Base-by-base conservation (phyloP, 2,888 invertebrate species). In the Agrotis puta region DNA sequence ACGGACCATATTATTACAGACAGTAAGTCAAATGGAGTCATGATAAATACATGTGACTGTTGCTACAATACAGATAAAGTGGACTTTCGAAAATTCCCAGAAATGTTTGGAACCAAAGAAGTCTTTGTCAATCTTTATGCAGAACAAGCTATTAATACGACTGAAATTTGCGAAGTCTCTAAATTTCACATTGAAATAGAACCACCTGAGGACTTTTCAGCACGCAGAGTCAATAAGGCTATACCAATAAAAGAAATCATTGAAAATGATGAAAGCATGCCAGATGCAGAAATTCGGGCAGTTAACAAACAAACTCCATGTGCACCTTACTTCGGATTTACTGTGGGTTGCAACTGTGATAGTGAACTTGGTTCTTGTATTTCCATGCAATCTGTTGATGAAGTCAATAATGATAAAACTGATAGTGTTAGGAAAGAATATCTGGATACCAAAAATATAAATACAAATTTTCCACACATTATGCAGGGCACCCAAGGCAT, bases 281-380 rank as follows among this genome's bases (percentile, higher is more conserved):
- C 27, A 33, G 39, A 57, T 16, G 22, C n/a, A 61, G 43, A 54
- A 27, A 62, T 57, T 27, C 11, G 24, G 13, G 6, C 14, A 14
- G 24, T 14, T 50, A 56, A 51, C 14, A 24, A 16, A 14, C 14
- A 39, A 9, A 20, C 47, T 33, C 22, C 58, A 51, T 33, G 66
- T 9, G 63, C 69, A 11, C 90, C 92, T 48, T 92, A 92, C 71
- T 85, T 92, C 68, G 93, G 93, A 11, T 92, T 85, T 67, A 95
- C 94, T 7, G 77, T 94, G 47, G 89, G 92, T 73, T 93, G 93
- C 85, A 84, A 89, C 64, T 94, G 94, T 79, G 87, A 92, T 57
- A 71, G 69, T 64, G 80, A 83, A 54, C 76, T 93, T 58, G 92
- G 90, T 33, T 63, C 85, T 4, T 93, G 93, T 77, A 69, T 87